These are phyloP conservation scores for Didymodactylos carnosus DNA, from an alignment of 2,888 invertebrate genomes.

Conservation along the genomic window DNA sequence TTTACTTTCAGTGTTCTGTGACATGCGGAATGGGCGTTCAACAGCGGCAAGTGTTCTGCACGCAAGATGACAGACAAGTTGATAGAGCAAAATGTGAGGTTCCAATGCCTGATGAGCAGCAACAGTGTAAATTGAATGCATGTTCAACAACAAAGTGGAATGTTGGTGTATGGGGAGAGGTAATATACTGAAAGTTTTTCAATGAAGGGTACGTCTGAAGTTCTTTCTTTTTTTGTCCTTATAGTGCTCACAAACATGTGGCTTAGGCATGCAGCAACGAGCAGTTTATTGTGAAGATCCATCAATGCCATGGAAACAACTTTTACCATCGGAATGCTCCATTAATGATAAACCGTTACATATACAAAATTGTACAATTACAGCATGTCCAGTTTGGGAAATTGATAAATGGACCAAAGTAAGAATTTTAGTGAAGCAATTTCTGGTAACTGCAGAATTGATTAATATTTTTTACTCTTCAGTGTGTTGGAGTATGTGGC, in stretches of 20 bases:
- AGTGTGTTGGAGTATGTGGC: not conserved
- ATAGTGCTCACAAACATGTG: slow-evolving; percentile 10
- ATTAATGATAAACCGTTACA: not conserved
- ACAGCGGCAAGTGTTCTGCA: not conserved
- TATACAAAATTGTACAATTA: not conserved
- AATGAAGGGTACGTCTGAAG: not conserved
- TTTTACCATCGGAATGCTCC: not conserved
- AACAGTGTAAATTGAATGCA: not conserved
- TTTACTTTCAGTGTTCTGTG: slow-evolving; percentile 1
- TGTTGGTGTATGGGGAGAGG: not conserved
- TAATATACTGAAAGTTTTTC: not conserved
- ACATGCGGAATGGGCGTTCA: slow-evolving; percentile 8
- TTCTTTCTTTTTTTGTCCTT: not conserved
- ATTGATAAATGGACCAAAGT: not conserved
- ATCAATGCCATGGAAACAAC: not conserved
- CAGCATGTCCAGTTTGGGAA: not conserved
- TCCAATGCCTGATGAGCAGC: not conserved
- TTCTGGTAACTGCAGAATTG: too few species aligned
- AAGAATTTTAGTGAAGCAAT: too few species aligned
- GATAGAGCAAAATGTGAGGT: not conserved
- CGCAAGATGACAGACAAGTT: not conserved
- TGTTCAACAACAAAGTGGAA: not conserved
- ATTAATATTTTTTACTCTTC: too few species aligned
- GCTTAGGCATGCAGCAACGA: not conserved
- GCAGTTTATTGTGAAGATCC: slow-evolving; percentile 4